Conservation (phyloP, 2,888 invertebrate species). For the Heliconius ethilla region DNA sequence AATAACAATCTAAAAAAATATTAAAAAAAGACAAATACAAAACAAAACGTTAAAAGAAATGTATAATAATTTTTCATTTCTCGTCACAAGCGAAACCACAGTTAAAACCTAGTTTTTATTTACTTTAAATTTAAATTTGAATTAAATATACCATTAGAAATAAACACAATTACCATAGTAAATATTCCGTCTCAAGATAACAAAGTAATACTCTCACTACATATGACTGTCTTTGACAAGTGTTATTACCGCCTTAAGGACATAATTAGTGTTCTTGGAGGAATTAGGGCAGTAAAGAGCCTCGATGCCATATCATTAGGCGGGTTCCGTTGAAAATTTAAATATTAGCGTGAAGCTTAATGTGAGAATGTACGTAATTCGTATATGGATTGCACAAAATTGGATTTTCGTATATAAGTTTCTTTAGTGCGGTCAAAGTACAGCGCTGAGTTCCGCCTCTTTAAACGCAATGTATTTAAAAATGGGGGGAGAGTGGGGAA, state of each 20-base stretch:
- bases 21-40: too few species aligned
- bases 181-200: neutral
- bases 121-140: neutral
- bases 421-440: too few species aligned
- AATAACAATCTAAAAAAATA: too few species aligned
- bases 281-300: constrained; percentile 28
- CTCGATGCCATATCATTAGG: constrained; percentile 21
- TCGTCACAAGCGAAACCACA: neutral
- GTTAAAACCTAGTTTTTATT: neutral
- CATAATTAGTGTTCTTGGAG: constrained; percentile 32
- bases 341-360: neutral
- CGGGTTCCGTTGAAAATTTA: constrained; percentile 21
- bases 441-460: too few species aligned
- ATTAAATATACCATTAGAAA: neutral
- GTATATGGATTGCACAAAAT: neutral
- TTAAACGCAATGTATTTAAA: too few species aligned
- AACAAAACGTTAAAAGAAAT: too few species aligned
- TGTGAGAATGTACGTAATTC: neutral
- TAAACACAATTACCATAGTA: neutral
- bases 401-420: neutral
- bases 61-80: neutral
- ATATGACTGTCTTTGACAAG: constrained; percentile 33
- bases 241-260: constrained; percentile 30
- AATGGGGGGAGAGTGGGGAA: too few species aligned
- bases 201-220: neutral